Base-by-base conservation (phyloP, 2,113 vertebrate genomes). In the Microcebus ravelobensis region DNA sequence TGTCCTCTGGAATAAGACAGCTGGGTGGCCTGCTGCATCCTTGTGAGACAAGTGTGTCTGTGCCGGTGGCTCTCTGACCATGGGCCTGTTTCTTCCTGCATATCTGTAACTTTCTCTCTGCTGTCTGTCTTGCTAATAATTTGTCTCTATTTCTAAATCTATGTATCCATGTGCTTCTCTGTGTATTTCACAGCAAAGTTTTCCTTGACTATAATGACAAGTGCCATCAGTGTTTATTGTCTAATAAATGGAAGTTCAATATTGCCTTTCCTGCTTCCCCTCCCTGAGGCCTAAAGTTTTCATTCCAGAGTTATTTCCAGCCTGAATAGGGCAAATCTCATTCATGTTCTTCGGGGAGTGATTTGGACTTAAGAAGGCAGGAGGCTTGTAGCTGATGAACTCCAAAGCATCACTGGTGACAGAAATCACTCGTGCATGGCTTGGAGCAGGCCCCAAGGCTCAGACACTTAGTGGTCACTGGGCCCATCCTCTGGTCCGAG, bases 251-350 rank as follows among this genome's bases (percentile, higher is more conserved):
- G 59, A 87, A 95, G 91, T 82, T 57, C 34, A 89, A 70, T 86
- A 90, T 70, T 39, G 2, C 74, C 86, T 79, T 93, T 93, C 57
- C 90, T 96, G 83, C 20, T 89, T 96, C 27, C 52, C 67, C 68
- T 94, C 85, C 86, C 88, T 57, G 55, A 95, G 93, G 82, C 80
- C 80, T 88, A 80, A 88, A 65, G 52, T 94, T 96, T 96, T 94
- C 71, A 34, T 92, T 74, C 73, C 84, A 84, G 34, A 77, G 73
- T 93, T 76, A 97, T 93, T 94, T 96, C 39, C 70, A 90, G 82
- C 31, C 83, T 71, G 65, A 89, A 87, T 50, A 36, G 74, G 39
- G 45, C 50, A 27, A 34, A 91, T 87, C 39, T 95, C 83, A 91
- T 87, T 91, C 83, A 50, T 88, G 57, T 39, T 83, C 70, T 92